A percentile compares a stretch with the other conserved stretches of the same genome.
Evolutionary conservation across 2,113 vertebrate genomes (phyloP).

Genomic region (Athene cunicularia): DNA sequence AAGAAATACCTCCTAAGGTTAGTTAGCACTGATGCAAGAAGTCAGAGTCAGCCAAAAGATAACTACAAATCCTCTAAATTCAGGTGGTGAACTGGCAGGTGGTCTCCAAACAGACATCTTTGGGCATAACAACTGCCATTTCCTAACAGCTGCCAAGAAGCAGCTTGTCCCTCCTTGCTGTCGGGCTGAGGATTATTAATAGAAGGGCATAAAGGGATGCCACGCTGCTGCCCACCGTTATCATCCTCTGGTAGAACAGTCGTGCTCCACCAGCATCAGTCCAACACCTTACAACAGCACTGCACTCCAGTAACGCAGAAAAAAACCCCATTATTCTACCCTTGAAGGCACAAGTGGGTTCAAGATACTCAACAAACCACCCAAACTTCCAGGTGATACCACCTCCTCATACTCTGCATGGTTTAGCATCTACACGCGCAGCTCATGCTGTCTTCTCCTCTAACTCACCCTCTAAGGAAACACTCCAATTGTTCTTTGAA

Average conservation of each 20-base stretch:
- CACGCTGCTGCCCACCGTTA: not conserved
- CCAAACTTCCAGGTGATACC: rapidly evolving
- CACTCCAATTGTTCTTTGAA: not conserved
- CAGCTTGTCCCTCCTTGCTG: not conserved
- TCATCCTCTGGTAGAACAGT: rapidly evolving
- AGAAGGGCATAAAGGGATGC: not conserved
- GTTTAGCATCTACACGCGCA: rapidly evolving
- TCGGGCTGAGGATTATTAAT: rapidly evolving
- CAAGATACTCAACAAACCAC: too few species aligned
- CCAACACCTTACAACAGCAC: not conserved
- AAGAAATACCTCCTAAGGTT: not conserved
- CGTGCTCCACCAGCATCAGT: rapidly evolving
- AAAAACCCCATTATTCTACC: not conserved
- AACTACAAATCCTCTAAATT: not conserved
- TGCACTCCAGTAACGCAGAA: rapidly evolving
- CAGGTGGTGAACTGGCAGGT: not conserved
- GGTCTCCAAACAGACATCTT: not conserved
- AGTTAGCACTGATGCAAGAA: not conserved
- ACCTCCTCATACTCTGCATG: rapidly evolving
- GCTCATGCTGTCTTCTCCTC: rapidly evolving
- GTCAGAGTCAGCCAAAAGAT: not conserved
- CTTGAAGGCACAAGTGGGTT: rapidly evolving
- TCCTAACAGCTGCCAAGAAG: not conserved
- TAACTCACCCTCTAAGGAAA: not conserved
- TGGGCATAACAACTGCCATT: not conserved